Percentiles rank a stretch among this genome's conserved stretches.
These are phyloP conservation scores for Gryllus longicercus DNA, from an alignment of 2,888 invertebrate species.

Conservation along the genomic window DNA sequence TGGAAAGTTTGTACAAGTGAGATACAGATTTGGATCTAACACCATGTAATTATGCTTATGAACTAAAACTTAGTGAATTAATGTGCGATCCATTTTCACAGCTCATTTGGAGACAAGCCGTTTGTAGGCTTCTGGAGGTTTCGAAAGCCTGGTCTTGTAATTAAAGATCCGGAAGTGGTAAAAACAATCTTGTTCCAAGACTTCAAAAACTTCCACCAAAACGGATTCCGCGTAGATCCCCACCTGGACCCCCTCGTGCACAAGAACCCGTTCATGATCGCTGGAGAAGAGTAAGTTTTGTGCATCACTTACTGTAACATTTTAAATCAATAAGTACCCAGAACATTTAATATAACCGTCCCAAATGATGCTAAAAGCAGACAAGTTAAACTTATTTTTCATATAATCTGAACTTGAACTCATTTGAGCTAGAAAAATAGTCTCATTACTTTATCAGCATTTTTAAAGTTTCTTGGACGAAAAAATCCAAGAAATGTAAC, in stretches of 20 bases:
- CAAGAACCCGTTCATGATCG: constrained; percentile 55
- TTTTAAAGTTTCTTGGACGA: too few relatives aligned
- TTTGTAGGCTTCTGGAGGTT: background rate
- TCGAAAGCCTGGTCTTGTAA: constrained; percentile 55
- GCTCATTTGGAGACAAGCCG: background rate
- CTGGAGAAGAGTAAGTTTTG: constrained; percentile 47
- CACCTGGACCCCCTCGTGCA: constrained; percentile 58
- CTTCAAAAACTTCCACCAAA: constrained; percentile 63
- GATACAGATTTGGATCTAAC: background rate
- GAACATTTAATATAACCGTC: too few relatives aligned
- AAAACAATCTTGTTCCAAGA: constrained; percentile 57
- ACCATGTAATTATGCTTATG: too few relatives aligned
- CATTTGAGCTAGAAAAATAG: too few relatives aligned
- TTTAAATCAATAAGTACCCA: too few relatives aligned
- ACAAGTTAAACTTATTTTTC: too few relatives aligned
- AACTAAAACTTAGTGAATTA: too few relatives aligned
- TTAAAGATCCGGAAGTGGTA: constrained; percentile 60
- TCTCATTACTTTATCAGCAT: too few relatives aligned
- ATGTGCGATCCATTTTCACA: background rate
- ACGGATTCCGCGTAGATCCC: constrained; percentile 59
- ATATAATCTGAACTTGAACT: too few relatives aligned
- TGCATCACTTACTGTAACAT: too few relatives aligned
- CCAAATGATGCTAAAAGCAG: too few relatives aligned
- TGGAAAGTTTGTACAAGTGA: background rate
- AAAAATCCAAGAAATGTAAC: too few relatives aligned